These are phyloP conservation scores for Salvelinus fontinalis DNA, from an alignment of 2,113 vertebrate species.

Conservation along the genomic window DNA sequence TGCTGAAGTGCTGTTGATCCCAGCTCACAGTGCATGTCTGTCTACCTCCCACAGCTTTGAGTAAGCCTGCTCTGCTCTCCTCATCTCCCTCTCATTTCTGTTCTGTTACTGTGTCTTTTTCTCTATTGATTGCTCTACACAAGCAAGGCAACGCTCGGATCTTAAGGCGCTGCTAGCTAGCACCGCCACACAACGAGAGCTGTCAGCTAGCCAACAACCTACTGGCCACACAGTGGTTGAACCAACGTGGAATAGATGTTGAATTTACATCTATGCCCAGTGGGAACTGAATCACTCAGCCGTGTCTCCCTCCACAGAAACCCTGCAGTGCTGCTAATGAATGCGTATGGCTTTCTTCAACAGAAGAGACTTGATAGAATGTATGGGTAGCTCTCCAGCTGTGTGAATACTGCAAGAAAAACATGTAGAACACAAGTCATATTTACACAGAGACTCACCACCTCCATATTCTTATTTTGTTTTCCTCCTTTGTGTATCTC, in stretches of 20 bases:
- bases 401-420: neutral
- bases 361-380: slow-evolving; percentile 43
- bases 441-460: neutral
- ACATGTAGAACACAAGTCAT: neutral
- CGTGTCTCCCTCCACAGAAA: slow-evolving; percentile 21
- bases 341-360: slow-evolving; percentile 45
- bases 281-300: slow-evolving; percentile 20
- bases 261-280: no score
- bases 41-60: slow-evolving; percentile 44
- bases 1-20: slow-evolving; percentile 43
- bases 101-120: slow-evolving; percentile 46
- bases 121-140: slow-evolving; percentile 62
- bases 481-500: no score
- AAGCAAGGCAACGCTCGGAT: slow-evolving; percentile 40
- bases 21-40: slow-evolving; percentile 49
- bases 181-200: slow-evolving; percentile 8
- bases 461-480: neutral
- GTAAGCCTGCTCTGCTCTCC: neutral
- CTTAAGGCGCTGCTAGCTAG: slow-evolving; percentile 10
- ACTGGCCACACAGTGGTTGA: no score
- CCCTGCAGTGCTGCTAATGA: slow-evolving; percentile 41
- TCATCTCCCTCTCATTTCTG: slow-evolving; percentile 30
- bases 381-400: slow-evolving; percentile 15
- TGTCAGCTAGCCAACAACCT: slow-evolving; percentile 38
- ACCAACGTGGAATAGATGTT: no score